Evolutionary conservation across 2,888 invertebrate genomes (phyloP).

Genomic region (Miltochrista miniata): DNA sequence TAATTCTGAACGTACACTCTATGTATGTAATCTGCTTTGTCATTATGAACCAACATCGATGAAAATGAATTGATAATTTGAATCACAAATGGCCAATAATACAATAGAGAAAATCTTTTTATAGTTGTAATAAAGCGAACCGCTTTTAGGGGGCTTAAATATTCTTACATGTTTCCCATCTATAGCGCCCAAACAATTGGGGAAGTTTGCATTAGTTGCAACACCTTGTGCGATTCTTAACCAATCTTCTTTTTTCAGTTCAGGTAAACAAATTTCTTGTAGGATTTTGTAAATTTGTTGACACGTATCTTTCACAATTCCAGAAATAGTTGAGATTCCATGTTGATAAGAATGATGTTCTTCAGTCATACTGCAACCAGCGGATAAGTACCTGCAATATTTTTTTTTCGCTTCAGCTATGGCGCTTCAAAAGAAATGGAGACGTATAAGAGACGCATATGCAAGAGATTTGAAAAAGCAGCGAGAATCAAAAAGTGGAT

Average conservation of each 20-base stretch:
- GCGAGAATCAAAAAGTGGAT: background rate
- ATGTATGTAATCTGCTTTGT: constrained; percentile 13
- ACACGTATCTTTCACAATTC: constrained; percentile 19
- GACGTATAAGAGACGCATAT: constrained; percentile 12
- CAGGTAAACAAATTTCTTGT: background rate
- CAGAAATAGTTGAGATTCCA: constrained; percentile 16
- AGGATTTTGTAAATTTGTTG: background rate
- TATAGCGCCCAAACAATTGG: too few species aligned
- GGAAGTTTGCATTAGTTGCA: too few species aligned
- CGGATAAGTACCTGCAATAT: constrained; percentile 15
- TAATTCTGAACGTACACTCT: constrained; percentile 15
- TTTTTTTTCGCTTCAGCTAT: constrained; percentile 15
- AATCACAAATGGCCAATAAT: too few species aligned
- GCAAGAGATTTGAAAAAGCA: background rate
- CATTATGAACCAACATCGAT: too few species aligned
- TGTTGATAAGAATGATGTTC: constrained; percentile 18
- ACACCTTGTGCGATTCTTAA: too few species aligned
- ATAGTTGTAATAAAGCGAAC: too few species aligned
- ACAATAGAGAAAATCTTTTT: too few species aligned
- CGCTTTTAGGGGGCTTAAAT: too few species aligned
- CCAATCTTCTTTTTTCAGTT: too few species aligned
- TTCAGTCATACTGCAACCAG: constrained; percentile 20
- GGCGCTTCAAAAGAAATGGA: constrained; percentile 19
- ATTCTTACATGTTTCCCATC: too few species aligned
- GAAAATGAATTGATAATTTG: too few species aligned